A percentile compares a stretch with the other conserved stretches of the same genome.
Evolutionary conservation across 2,113 vertebrate genomes (phyloP).

Genomic region (Microtus oregoni): DNA sequence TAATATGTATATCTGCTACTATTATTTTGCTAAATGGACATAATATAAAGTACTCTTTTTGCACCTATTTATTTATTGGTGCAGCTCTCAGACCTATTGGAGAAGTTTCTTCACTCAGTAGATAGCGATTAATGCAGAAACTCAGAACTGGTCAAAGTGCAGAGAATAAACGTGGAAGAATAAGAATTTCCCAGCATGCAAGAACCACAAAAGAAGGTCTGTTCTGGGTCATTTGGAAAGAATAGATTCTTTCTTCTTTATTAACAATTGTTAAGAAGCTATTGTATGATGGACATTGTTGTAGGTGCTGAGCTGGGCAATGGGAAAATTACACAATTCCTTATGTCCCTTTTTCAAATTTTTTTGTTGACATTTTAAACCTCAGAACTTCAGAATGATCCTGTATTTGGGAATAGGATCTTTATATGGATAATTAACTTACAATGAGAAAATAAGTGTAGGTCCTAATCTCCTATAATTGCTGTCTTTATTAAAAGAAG

Average conservation of each 20-base stretch:
- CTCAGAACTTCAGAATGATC: background rate
- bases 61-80: background rate
- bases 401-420: background rate
- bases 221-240: background rate
- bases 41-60: background rate
- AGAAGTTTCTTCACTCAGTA: background rate
- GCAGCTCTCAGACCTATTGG: background rate
- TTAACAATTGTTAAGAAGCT: background rate
- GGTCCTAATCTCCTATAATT: background rate
- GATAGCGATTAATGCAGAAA: background rate
- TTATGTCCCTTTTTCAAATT: background rate
- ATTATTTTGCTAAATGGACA: background rate
- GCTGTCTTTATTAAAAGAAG: background rate
- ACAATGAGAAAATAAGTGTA: background rate
- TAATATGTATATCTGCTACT: background rate
- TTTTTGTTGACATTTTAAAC: background rate
- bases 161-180: background rate
- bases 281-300: background rate
- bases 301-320: background rate
- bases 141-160: background rate
- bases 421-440: constrained; percentile 12
- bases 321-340: background rate
- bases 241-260: background rate
- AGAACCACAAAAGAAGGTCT: background rate
- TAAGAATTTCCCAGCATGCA: background rate